Percentiles rank a stretch among this genome's conserved stretches.
These are phyloP conservation scores for Mythimna albipuncta DNA, from an alignment of 2,888 invertebrate genomes.

Conservation along the genomic window DNA sequence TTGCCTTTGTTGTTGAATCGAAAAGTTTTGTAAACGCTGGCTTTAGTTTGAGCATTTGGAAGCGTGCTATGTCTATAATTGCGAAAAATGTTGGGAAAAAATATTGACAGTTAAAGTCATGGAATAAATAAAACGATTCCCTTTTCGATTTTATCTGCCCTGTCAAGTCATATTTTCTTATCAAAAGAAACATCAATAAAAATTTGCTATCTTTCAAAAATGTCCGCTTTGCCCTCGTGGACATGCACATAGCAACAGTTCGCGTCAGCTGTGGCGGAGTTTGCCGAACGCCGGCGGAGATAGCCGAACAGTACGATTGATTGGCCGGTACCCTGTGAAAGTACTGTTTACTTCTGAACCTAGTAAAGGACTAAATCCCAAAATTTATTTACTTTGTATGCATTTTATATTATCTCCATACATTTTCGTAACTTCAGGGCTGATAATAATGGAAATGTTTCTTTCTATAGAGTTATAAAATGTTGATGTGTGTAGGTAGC, in stretches of 20 bases:
- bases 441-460: not conserved
- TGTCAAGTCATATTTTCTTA: not conserved
- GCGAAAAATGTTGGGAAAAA: not conserved
- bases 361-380: conserved; percentile 51
- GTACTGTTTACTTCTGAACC: conserved; percentile 68
- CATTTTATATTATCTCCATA: conserved; percentile 19
- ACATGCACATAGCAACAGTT: conserved; percentile 88
- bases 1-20: conserved; percentile 7
- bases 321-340: conserved; percentile 74
- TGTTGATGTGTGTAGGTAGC: not conserved
- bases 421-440: conserved; percentile 3
- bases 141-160: not conserved
- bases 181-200: not conserved
- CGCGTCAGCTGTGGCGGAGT: conserved; percentile 83
- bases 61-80: not conserved
- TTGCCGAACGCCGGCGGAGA: conserved; percentile 71
- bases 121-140: not conserved
- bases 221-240: conserved; percentile 75
- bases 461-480: not conserved
- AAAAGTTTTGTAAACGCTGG: not conserved
- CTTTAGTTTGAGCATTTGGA: not conserved
- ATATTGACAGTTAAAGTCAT: not conserved
- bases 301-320: conserved; percentile 78
- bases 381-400: conserved; percentile 34
- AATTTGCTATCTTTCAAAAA: conserved; percentile 44